Conservation (phyloP, 2,888 invertebrate genomes). For the Pasiphila rectangulata region DNA sequence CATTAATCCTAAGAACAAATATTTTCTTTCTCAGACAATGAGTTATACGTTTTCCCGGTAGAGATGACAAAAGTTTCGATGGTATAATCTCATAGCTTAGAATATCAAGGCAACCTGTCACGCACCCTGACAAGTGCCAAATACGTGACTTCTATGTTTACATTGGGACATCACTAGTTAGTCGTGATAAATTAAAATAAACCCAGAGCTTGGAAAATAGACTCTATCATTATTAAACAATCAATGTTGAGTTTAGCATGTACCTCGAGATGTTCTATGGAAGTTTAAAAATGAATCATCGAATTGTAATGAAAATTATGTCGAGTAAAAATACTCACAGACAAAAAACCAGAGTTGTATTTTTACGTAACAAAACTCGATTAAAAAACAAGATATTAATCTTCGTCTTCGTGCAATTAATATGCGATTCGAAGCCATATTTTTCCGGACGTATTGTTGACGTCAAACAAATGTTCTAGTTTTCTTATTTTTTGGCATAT, state of each 20-base stretch:
- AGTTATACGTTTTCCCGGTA: conserved; percentile 51
- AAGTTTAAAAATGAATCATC: neutral
- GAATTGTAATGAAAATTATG: neutral
- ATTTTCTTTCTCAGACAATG: conserved; percentile 52
- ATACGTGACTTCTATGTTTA: conserved; percentile 65
- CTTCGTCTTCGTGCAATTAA: conserved; percentile 58
- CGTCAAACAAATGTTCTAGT: conserved; percentile 51
- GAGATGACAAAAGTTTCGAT: conserved; percentile 52
- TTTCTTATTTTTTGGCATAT: conserved; percentile 38
- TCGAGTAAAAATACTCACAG: neutral
- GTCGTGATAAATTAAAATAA: conserved; percentile 33
- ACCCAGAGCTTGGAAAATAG: neutral
- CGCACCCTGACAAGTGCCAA: conserved; percentile 61
- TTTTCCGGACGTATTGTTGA: conserved; percentile 57
- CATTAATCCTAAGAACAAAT: conserved; percentile 29
- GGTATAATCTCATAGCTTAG: conserved; percentile 66
- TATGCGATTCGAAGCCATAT: conserved; percentile 51
- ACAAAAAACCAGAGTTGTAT: neutral
- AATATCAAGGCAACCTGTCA: conserved; percentile 60
- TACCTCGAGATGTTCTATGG: neutral
- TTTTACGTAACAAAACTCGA: neutral
- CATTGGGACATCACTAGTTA: conserved; percentile 50
- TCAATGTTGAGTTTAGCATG: neutral
- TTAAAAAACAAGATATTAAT: conserved; percentile 55
- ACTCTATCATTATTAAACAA: neutral